Conservation (phyloP, 2,888 invertebrate genomes). For the Dorcus hopei region DNA sequence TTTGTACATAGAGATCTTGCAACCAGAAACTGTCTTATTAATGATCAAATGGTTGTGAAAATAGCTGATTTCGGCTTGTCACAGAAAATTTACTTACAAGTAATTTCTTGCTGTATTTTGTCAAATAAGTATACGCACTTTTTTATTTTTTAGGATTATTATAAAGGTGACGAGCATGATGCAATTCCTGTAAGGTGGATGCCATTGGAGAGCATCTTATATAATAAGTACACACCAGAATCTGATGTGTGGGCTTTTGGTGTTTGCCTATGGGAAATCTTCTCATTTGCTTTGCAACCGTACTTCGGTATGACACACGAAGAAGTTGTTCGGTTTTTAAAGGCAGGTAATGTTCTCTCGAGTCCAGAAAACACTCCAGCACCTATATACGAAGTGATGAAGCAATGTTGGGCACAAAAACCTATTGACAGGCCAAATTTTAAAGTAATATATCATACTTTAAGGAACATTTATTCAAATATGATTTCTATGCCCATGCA, state of each 20-base stretch:
- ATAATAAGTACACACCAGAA: constrained; percentile 93
- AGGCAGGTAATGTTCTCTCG: constrained; percentile 86
- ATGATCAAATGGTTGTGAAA: constrained; percentile 91
- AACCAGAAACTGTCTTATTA: constrained; percentile 91
- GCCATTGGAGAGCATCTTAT: constrained; percentile 94
- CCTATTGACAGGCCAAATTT: constrained; percentile 85
- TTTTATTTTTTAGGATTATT: constrained; percentile 64
- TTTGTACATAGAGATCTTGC: constrained; percentile 96
- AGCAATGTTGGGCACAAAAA: constrained; percentile 87
- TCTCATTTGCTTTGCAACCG: constrained; percentile 93
- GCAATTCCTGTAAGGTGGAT: constrained; percentile 98
- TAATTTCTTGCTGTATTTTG: constrained; percentile 10
- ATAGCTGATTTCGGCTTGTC: constrained; percentile 97
- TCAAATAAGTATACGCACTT: not conserved
- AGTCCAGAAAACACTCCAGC: constrained; percentile 89
- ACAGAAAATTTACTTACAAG: constrained; percentile 88
- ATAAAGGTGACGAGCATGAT: constrained; percentile 92
- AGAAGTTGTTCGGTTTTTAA: constrained; percentile 91
- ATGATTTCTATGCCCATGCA: constrained; percentile 24
- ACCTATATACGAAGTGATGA: constrained; percentile 88
- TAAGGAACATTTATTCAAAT: constrained; percentile 48
- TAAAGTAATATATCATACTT: constrained; percentile 72
- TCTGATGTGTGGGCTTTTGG: constrained; percentile 98
- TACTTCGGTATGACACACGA: constrained; percentile 97
- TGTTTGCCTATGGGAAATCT: constrained; percentile 95